phyloP scores from a whole-genome alignment of 2,888 invertebrate species.

The Synanthedon tipuliformis region DNA sequence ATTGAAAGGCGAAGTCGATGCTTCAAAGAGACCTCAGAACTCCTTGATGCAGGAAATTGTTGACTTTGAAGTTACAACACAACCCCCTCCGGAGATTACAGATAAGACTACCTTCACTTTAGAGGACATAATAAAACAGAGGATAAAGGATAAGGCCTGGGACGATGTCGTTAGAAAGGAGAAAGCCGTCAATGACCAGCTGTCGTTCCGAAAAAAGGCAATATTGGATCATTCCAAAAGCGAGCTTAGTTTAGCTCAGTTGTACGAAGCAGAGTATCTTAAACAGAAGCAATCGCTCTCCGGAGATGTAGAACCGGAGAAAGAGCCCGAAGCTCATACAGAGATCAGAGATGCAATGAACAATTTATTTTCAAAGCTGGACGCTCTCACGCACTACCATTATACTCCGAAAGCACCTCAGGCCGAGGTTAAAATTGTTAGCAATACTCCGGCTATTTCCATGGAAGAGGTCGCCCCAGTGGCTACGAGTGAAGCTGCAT shows the following conservation, averaged over 20 bases:
- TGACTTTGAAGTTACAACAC: slow-evolving; percentile 85
- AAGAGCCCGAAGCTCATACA: slow-evolving; percentile 80
- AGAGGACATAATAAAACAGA: slow-evolving; percentile 90
- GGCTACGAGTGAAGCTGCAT: slow-evolving; percentile 83
- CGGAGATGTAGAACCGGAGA: slow-evolving; percentile 70
- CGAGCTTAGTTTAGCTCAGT: slow-evolving; percentile 90
- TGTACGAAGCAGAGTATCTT: slow-evolving; percentile 91
- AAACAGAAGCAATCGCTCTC: slow-evolving; percentile 72
- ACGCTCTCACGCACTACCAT: slow-evolving; percentile 93
- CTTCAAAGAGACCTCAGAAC: slow-evolving; percentile 85
- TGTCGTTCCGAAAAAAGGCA: slow-evolving; percentile 88
- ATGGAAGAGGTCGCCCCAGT: slow-evolving; percentile 97
- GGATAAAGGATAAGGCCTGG: slow-evolving; percentile 94
- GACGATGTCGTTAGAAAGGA: slow-evolving; percentile 92
- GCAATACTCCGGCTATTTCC: slow-evolving; percentile 88
- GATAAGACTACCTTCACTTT: slow-evolving; percentile 88
- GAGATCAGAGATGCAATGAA: slow-evolving; percentile 82
- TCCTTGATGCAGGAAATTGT: slow-evolving; percentile 92
- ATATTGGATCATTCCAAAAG: slow-evolving; percentile 94
- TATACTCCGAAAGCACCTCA: slow-evolving; percentile 89
- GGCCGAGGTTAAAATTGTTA: slow-evolving; percentile 90
- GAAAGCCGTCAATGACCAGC: slow-evolving; percentile 84
- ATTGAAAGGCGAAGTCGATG: slow-evolving; percentile 89
- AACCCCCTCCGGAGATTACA: slow-evolving; percentile 92
- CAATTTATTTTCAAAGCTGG: slow-evolving; percentile 84